Evolutionary conservation across 2,888 invertebrate species (phyloP).

Genomic region (Tenthredo distinguenda): DNA sequence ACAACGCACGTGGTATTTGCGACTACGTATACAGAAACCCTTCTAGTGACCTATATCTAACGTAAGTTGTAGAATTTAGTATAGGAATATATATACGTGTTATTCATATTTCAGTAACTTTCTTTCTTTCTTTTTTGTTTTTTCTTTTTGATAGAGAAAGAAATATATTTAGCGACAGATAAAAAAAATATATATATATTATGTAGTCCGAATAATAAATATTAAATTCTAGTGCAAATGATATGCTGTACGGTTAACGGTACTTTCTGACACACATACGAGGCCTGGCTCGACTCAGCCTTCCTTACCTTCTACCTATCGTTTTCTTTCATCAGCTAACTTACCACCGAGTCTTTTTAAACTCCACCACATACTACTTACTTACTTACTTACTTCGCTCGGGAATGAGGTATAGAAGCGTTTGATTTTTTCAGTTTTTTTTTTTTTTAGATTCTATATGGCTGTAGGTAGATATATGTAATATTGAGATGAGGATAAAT

Average conservation of each 20-base stretch:
- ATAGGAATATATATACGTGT: no score
- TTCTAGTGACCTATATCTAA: no score
- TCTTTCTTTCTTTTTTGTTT: no score
- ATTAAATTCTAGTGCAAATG: constrained; percentile 5
- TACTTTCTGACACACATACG: constrained; percentile 19
- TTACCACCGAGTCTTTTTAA: not conserved
- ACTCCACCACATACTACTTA: not conserved
- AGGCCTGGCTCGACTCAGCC: not conserved
- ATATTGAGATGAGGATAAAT: no score
- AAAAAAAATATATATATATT: not conserved
- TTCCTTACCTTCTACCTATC: not conserved
- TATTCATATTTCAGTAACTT: no score
- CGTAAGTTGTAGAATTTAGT: no score
- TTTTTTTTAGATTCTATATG: no score
- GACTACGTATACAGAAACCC: not conserved
- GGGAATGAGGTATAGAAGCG: no score
- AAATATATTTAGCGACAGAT: not conserved
- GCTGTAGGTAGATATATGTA: no score
- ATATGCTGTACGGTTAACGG: constrained; percentile 7
- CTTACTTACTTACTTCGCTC: not conserved
- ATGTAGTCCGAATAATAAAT: not conserved
- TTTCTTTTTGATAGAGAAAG: no score
- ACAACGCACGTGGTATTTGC: not conserved
- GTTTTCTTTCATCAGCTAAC: not conserved
- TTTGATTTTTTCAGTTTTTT: no score